Base-by-base conservation (phyloP, 1,140 invertebrate genomes). In the Leptonema lineaticorne region DNA sequence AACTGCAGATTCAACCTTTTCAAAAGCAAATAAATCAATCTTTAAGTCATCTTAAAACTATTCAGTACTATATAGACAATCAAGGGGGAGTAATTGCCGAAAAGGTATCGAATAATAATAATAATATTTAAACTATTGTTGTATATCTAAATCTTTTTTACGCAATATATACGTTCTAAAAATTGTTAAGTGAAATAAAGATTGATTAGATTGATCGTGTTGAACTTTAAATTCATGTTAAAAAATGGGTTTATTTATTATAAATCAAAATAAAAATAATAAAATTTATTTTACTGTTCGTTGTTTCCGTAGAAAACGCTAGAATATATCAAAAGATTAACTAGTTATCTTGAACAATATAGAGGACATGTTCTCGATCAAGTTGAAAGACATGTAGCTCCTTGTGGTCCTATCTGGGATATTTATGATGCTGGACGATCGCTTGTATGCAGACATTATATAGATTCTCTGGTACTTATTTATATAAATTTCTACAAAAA, bases 1-100 rank as follows among this genome's bases (percentile, higher is more conserved):
- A 93, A 70, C 78, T 93, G 16, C 86, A 91, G 71, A 73, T 90
- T 62, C 82, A 85, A 69, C 90, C 90, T 3, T 82, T 90, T 45
- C 83, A 86, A 69, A 80, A 82, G 56, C 85, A 88, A 76, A 83
- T 91, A 14, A 91, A 92, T 75, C 87, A 90, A 68, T 89, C 89
- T 0, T 78, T 91, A 2, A 85, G 86, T 37, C 89, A 91, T 75
- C 82, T 92, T 16, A 88, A 89, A 70, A 89, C 85, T 2, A 87
- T 90, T 28, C 90, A 92, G 74, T 89, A 86, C 74, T 91, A 89
- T 75, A 84, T 92, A 33, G 86, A 90, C 73, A 89, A 87, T 73
- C 87, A 90, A 74, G 88, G 88, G 3, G 85, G 85, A n/a, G 84
- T 87, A 66, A 90, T 91, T 63, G 88, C 88, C 64, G 81, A 86